Conservation (phyloP, 2,888 invertebrate species). For the Mythimna albipuncta region DNA sequence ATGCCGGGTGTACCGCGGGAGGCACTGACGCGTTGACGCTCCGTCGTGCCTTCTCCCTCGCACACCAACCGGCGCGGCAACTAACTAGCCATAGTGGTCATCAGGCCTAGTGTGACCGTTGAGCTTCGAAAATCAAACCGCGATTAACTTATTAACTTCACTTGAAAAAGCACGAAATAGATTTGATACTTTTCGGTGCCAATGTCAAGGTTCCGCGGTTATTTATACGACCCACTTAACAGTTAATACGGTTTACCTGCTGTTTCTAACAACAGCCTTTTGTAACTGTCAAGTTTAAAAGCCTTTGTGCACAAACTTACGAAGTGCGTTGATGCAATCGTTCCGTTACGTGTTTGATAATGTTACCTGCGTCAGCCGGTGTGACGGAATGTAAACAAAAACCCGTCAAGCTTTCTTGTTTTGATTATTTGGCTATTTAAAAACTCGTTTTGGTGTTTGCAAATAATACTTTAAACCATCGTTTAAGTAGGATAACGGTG, state of each 20-base stretch:
- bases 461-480: background rate
- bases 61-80: slow-evolving; percentile 70
- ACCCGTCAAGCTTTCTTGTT: slow-evolving; percentile 5
- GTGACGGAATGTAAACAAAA: slow-evolving; percentile 25
- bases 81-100: slow-evolving; percentile 74
- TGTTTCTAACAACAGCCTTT: slow-evolving; percentile 42
- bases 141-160: slow-evolving; percentile 51
- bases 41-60: slow-evolving; percentile 77
- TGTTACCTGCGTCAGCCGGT: slow-evolving; percentile 38
- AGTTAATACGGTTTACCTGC: slow-evolving; percentile 37
- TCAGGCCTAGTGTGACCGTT: slow-evolving; percentile 77
- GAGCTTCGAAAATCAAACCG: slow-evolving; percentile 73
- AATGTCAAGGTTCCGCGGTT: slow-evolving; percentile 53
- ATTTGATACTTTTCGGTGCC: slow-evolving; percentile 29
- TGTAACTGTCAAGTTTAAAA: slow-evolving; percentile 45
- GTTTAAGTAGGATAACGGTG: background rate
- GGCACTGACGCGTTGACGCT: slow-evolving; percentile 78
- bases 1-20: slow-evolving; percentile 81
- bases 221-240: slow-evolving; percentile 28
- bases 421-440: slow-evolving; percentile 9
- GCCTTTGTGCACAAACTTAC: slow-evolving; percentile 33
- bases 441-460: slow-evolving; percentile 8
- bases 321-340: slow-evolving; percentile 44
- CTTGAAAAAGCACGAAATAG: slow-evolving; percentile 39
- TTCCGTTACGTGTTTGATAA: slow-evolving; percentile 37